These are phyloP conservation scores for Euclidia mi DNA, from an alignment of 2,888 invertebrate genomes.

Conservation along the genomic window DNA sequence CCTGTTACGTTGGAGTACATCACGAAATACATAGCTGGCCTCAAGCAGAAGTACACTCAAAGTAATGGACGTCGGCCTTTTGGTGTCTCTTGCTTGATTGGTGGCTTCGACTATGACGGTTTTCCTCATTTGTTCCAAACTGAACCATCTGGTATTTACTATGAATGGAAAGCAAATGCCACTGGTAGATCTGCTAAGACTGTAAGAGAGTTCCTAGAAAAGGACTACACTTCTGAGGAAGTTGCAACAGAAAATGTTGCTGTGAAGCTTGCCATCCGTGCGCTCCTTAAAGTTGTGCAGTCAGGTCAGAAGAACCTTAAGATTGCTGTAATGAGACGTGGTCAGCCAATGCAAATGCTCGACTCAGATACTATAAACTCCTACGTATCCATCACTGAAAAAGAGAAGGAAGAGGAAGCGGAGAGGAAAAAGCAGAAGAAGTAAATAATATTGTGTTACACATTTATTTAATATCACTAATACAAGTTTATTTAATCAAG, in stretches of 20 bases:
- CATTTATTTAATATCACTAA: conserved; percentile 69
- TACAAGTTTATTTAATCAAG: conserved; percentile 75
- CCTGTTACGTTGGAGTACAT: conserved; percentile 99
- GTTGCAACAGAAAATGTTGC: conserved; percentile 95
- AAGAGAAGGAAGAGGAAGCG: conserved; percentile 99
- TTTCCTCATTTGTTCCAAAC: conserved; percentile 99
- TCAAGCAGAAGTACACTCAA: conserved; percentile 99
- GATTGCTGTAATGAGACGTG: conserved; percentile 98
- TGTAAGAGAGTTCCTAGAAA: conserved; percentile 99
- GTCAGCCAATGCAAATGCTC: conserved; percentile 95
- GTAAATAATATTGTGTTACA: conserved; percentile 67
- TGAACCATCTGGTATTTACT: conserved; percentile 99
- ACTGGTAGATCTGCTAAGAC: conserved; percentile 99
- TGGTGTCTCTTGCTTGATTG: conserved; percentile 99
- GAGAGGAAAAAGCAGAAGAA: conserved; percentile 98
- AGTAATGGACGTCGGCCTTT: conserved; percentile 99
- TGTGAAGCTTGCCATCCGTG: conserved; percentile 98
- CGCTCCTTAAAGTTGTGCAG: conserved; percentile 99
- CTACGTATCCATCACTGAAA: conserved; percentile 98
- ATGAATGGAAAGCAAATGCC: conserved; percentile 99
- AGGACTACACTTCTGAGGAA: conserved; percentile 97
- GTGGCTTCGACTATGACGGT: conserved; percentile 99
- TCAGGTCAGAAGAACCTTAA: conserved; percentile 99
- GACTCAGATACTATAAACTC: conserved; percentile 97
- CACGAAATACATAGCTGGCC: conserved; percentile 94